Percentiles rank a stretch among this genome's conserved stretches.
Conservation (phyloP, 2,888 invertebrate species). For the Chorisops tibialis region DNA sequence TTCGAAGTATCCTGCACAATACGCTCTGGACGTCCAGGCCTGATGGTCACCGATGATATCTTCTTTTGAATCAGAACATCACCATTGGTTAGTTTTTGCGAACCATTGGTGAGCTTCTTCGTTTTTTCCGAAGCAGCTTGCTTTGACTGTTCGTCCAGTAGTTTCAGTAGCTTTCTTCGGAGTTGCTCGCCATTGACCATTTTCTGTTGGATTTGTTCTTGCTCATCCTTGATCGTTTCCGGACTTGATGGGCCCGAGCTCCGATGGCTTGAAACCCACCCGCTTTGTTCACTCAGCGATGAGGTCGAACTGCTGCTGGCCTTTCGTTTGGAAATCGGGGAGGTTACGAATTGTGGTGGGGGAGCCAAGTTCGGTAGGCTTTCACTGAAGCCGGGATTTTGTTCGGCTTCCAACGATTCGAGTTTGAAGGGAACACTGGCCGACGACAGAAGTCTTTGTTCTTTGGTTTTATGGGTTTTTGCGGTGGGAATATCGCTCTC, state of each 20-base stretch:
- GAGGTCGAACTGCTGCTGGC: slow-evolving; percentile 59
- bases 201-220: slow-evolving; percentile 44
- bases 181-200: slow-evolving; percentile 65
- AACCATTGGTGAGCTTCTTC: slow-evolving; percentile 1
- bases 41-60: slow-evolving; percentile 45
- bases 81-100: slow-evolving; percentile 27
- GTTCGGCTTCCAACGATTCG: slow-evolving; percentile 51
- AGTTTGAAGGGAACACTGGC: slow-evolving; percentile 65
- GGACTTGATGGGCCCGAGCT: slow-evolving; percentile 65
- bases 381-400: slow-evolving; percentile 59
- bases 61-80: slow-evolving; percentile 45
- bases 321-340: slow-evolving; percentile 50
- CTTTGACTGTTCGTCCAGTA: slow-evolving; percentile 50
- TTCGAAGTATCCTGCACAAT: slow-evolving; percentile 36
- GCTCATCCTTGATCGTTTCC: slow-evolving; percentile 50
- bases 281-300: slow-evolving; percentile 77
- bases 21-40: slow-evolving; percentile 39
- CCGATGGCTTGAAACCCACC: slow-evolving; percentile 79
- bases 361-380: slow-evolving; percentile 70
- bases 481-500: slow-evolving; percentile 59
- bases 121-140: slow-evolving; percentile 36
- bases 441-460: slow-evolving; percentile 53
- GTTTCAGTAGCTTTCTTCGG: slow-evolving; percentile 62
- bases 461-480: slow-evolving; percentile 52
- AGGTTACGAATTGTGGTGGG: slow-evolving; percentile 60